These are phyloP conservation scores for Tetanocera ferruginea DNA, from an alignment of 2,888 invertebrate genomes.

Conservation along the genomic window DNA sequence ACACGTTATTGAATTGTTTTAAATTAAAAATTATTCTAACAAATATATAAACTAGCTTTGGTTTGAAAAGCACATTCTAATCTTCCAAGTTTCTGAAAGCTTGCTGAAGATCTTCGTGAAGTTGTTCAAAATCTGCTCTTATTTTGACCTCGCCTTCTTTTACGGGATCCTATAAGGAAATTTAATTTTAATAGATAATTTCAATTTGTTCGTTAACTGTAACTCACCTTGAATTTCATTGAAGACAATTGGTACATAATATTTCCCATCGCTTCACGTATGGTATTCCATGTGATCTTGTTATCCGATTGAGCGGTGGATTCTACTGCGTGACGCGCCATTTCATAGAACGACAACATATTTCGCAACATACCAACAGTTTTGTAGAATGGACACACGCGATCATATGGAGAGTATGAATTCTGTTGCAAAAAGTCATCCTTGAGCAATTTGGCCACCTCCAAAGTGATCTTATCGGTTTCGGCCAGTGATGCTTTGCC, in stretches of 20 bases:
- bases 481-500: slow-evolving; percentile 98
- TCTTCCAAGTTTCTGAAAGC: slow-evolving; percentile 99
- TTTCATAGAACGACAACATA: slow-evolving; percentile 97
- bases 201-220: background rate
- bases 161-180: slow-evolving; percentile 85
- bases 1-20: slow-evolving; percentile 16
- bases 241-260: slow-evolving; percentile 95
- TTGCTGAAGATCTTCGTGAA: slow-evolving; percentile 96
- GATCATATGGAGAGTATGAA: slow-evolving; percentile 93
- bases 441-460: slow-evolving; percentile 95
- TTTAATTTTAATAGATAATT: slow-evolving; percentile 11
- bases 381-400: slow-evolving; percentile 99
- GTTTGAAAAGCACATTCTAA: slow-evolving; percentile 71
- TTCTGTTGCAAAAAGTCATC: slow-evolving; percentile 99
- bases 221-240: slow-evolving; percentile 95
- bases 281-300: slow-evolving; percentile 97
- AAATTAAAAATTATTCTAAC: slow-evolving; percentile 17
- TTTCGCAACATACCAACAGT: slow-evolving; percentile 98
- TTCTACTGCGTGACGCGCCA: slow-evolving; percentile 96
- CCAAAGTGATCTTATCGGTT: slow-evolving; percentile 97
- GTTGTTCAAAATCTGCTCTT: slow-evolving; percentile 95
- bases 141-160: slow-evolving; percentile 99
- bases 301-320: slow-evolving; percentile 97
- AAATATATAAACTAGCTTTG: slow-evolving; percentile 14
- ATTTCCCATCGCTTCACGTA: slow-evolving; percentile 93